A percentile compares a stretch with the other conserved stretches of the same genome.
These are phyloP conservation scores for Nothobranchius kuhntae DNA, from an alignment of 2,113 vertebrate species.

Conservation along the genomic window DNA sequence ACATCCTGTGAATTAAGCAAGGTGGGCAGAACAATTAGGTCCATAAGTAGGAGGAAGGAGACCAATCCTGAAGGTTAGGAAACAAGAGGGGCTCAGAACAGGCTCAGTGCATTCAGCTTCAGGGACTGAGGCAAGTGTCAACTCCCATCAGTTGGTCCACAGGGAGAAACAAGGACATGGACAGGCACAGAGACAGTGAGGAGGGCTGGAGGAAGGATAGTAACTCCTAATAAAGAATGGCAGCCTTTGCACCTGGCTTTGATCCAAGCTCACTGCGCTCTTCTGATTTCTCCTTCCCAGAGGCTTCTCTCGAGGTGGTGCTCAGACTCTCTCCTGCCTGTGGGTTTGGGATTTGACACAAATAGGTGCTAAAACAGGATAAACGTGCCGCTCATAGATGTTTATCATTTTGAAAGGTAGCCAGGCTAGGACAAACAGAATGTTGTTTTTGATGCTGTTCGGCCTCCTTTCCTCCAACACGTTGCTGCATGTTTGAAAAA, in stretches of 20 bases:
- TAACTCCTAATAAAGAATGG: slow-evolving; percentile 70
- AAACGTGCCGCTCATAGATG: slow-evolving; percentile 2
- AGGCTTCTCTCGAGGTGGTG: slow-evolving; percentile 38
- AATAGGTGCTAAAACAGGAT: slow-evolving; percentile 19
- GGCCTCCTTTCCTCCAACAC: background rate
- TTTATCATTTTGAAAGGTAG: background rate
- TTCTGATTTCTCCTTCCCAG: slow-evolving; percentile 56
- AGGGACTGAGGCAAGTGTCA: slow-evolving; percentile 70
- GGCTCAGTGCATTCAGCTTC: slow-evolving; percentile 52
- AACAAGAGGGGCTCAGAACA: slow-evolving; percentile 50
- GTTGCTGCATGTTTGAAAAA: background rate
- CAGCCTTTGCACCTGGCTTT: slow-evolving; percentile 76
- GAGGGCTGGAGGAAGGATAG: slow-evolving; percentile 46
- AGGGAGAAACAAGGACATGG: slow-evolving; percentile 57
- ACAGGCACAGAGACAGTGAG: slow-evolving; percentile 57
- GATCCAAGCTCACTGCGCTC: slow-evolving; percentile 66
- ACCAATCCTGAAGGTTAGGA: slow-evolving; percentile 45
- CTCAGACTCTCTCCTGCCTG: slow-evolving; percentile 14
- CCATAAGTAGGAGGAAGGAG: slow-evolving; percentile 22
- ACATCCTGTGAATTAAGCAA: background rate
- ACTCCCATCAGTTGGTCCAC: slow-evolving; percentile 68
- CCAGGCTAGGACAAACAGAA: background rate
- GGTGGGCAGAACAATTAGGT: slow-evolving; percentile 38
- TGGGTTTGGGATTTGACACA: slow-evolving; percentile 30
- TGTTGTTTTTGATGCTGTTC: background rate